A percentile compares a stretch with the other conserved stretches of the same genome.
phyloP scores from a whole-genome alignment of 2,113 vertebrate species.

The Toxotes chatareus region DNA sequence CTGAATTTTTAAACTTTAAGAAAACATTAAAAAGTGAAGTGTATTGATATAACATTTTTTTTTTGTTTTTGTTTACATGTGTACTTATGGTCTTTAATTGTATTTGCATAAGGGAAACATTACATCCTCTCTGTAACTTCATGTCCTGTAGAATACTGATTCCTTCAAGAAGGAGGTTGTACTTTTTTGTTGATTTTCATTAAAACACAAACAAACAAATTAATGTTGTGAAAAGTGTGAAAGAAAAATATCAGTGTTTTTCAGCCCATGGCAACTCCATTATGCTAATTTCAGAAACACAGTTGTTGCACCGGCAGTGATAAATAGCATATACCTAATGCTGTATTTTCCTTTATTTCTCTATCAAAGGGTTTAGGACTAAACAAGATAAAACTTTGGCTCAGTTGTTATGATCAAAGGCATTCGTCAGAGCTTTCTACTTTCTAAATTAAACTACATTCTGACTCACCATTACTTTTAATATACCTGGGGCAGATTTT shows the following conservation, averaged over 20 bases:
- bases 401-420: constrained; percentile 13
- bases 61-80: too few relatives aligned
- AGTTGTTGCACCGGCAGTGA: neutral
- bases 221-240: neutral
- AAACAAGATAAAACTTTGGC: neutral
- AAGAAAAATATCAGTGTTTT: constrained; percentile 13
- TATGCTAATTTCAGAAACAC: neutral
- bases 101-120: neutral
- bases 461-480: neutral
- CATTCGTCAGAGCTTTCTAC: neutral
- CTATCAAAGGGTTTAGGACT: constrained; percentile 1
- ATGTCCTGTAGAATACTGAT: neutral
- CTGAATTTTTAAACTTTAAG: neutral
- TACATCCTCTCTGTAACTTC: neutral
- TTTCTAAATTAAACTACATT: neutral
- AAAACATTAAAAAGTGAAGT: neutral
- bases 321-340: neutral
- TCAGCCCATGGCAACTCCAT: constrained; percentile 11
- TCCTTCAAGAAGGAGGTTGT: neutral
- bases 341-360: constrained; percentile 4
- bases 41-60: too few relatives aligned
- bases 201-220: neutral
- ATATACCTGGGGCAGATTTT: neutral
- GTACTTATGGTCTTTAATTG: neutral
- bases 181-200: neutral